phyloP scores from a whole-genome alignment of 2,888 invertebrate species.

The Caenorhabditis japonica region DNA sequence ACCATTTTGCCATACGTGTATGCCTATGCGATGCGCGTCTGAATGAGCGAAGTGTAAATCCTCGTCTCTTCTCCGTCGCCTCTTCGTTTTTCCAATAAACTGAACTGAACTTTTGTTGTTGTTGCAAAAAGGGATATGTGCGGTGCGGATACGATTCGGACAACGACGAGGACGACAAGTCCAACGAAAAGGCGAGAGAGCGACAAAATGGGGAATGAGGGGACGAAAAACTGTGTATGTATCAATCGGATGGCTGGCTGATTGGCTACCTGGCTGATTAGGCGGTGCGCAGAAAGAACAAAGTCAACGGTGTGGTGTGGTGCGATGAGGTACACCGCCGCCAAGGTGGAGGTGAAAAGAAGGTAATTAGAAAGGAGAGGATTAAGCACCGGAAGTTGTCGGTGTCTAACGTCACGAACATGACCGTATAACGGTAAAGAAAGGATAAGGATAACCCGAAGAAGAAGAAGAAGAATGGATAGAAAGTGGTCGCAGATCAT shows the following conservation, averaged over 20 bases:
- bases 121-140: conserved; percentile 19
- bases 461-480: conserved; percentile 6
- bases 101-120: too few relatives aligned
- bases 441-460: neutral
- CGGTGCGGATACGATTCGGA: conserved; percentile 6
- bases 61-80: neutral
- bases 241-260: conserved; percentile 50
- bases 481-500: conserved; percentile 27
- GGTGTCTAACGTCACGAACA: neutral
- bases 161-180: too few relatives aligned
- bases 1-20: conserved; percentile 50
- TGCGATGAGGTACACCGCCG: too few relatives aligned
- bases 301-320: too few relatives aligned
- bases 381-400: neutral
- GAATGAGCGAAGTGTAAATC: conserved; percentile 11
- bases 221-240: conserved; percentile 47
- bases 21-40: conserved; percentile 21
- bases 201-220: too few relatives aligned
- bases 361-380: neutral
- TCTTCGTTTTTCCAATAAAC: neutral
- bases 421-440: conserved; percentile 5
- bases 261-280: conserved; percentile 26
- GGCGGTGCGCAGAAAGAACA: conserved; percentile 35
- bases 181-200: too few relatives aligned
- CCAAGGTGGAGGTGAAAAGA: too few relatives aligned